These are phyloP conservation scores for Caenorhabditis afra DNA, from an alignment of 2,888 invertebrate genomes.

Conservation along the genomic window DNA sequence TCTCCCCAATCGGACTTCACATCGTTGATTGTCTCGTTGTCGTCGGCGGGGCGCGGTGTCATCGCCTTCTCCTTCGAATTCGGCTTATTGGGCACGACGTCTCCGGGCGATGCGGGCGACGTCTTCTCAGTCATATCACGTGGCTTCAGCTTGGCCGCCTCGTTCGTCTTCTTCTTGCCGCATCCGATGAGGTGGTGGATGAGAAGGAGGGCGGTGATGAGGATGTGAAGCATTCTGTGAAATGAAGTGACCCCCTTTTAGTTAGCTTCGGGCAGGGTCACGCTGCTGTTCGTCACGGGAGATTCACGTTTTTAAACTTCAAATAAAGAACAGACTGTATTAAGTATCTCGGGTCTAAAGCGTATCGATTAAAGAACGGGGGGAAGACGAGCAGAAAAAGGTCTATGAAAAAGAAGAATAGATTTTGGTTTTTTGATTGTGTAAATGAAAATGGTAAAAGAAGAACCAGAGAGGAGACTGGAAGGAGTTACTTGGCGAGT, in stretches of 20 bases:
- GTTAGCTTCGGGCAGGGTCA: too few species aligned
- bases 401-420: neutral
- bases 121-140: constrained; percentile 9
- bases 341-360: constrained; percentile 6
- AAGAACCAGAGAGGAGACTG: too few species aligned
- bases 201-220: neutral
- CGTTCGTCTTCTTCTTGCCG: constrained; percentile 32
- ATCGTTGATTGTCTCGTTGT: constrained; percentile 59
- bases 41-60: constrained; percentile 41
- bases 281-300: too few species aligned
- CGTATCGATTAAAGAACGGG: constrained; percentile 9
- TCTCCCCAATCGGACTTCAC: constrained; percentile 56
- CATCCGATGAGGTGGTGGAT: neutral
- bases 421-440: neutral
- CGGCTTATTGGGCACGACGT: neutral
- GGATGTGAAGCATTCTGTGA: neutral
- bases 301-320: too few species aligned
- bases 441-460: neutral
- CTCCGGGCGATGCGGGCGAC: neutral
- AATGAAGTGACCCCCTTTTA: too few species aligned
- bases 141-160: constrained; percentile 49
- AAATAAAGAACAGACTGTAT: too few species aligned
- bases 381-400: neutral
- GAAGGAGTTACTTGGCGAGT: constrained; percentile 36
- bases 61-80: neutral